Conservation (phyloP, 1,140 invertebrate genomes). For the Papilio machaon region DNA sequence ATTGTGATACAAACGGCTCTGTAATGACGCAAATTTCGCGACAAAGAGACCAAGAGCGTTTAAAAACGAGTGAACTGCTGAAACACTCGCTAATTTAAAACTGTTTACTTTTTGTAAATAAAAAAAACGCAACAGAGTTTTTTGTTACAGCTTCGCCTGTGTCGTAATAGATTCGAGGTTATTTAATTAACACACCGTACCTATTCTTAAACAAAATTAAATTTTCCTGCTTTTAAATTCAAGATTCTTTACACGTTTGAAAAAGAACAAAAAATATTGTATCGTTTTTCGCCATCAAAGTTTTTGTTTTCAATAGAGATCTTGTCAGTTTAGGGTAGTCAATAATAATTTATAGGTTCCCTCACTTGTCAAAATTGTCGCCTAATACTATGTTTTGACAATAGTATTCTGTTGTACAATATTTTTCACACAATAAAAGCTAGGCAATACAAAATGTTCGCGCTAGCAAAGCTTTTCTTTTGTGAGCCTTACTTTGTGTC, state of each 20-base stretch:
- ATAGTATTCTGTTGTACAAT: constrained; percentile 23
- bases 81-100: constrained; percentile 24
- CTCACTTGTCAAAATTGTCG: not conserved
- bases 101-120: constrained; percentile 23
- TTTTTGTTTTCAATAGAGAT: no score
- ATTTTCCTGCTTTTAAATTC: not conserved
- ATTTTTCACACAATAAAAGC: constrained; percentile 36
- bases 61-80: constrained; percentile 18
- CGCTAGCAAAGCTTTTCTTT: constrained; percentile 34
- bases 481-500: constrained; percentile 36
- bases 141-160: not conserved
- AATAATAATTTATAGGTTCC: no score
- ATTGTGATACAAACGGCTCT: not conserved
- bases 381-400: constrained; percentile 12
- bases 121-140: not conserved
- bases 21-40: constrained; percentile 11
- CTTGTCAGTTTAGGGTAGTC: no score
- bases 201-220: no score
- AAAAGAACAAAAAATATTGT: no score
- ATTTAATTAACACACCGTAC: constrained; percentile 5
- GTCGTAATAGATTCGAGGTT: constrained; percentile 14
- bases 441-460: constrained; percentile 33
- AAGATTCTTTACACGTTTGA: no score
- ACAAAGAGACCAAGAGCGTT: constrained; percentile 19
- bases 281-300: no score